Evolutionary conservation across 2,888 invertebrate genomes (phyloP).

Genomic region (Saturnia japonica): DNA sequence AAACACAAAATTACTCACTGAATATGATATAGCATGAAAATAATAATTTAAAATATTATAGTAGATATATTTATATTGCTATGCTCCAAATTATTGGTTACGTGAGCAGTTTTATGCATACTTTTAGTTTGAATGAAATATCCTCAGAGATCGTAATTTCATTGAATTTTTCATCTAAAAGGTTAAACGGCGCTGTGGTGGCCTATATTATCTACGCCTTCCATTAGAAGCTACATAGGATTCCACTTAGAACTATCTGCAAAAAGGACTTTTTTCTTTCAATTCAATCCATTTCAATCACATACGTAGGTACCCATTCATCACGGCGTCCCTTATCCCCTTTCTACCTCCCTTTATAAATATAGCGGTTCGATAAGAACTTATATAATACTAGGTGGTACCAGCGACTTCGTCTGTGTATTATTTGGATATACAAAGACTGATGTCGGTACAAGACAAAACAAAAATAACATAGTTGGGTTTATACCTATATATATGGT

Average conservation of each 20-base stretch:
- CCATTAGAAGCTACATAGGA: constrained; percentile 24
- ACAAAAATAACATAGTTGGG: too few relatives aligned
- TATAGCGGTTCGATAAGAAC: constrained; percentile 7
- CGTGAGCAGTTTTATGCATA: not conserved
- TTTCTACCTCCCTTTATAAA: constrained; percentile 19
- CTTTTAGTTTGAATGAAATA: not conserved
- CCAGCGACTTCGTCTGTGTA: too few relatives aligned
- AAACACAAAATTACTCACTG: too few relatives aligned
- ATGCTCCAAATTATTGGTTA: not conserved
- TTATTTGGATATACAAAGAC: too few relatives aligned
- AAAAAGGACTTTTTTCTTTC: constrained; percentile 21
- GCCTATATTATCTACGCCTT: constrained; percentile 17
- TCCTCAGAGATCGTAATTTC: not conserved
- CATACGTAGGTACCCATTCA: constrained; percentile 27
- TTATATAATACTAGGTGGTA: not conserved
- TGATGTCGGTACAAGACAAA: too few relatives aligned
- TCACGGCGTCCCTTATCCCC: constrained; percentile 23
- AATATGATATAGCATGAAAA: too few relatives aligned
- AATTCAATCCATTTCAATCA: constrained; percentile 32
- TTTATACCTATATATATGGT: too few relatives aligned
- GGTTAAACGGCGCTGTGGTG: not conserved
- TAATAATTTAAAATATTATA: too few relatives aligned
- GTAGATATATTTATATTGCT: not conserved
- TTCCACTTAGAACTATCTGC: constrained; percentile 23
- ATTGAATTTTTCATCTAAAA: not conserved